Evolutionary conservation across 2,888 invertebrate species (phyloP), one percentile per base, ranked within the genome.

Genomic region (Drosophila trichaetosa): DNA sequence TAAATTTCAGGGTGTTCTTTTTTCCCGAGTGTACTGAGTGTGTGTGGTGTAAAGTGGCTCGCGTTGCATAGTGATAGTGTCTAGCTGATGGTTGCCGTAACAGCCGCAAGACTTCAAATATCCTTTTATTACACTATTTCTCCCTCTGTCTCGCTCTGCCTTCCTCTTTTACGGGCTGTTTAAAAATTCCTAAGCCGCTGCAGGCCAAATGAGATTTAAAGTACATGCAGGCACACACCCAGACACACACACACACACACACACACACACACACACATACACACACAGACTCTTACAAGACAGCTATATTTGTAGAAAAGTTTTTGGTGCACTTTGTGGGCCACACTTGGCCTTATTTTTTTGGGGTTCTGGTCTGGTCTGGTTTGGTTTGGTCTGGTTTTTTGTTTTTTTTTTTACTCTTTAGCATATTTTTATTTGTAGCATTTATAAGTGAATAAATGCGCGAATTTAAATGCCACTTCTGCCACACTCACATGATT

Each of bases 391-490:
- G 69, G 72, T 66, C 69, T 69, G 71, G 59, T 61, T 57, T 21
- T 21, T 42, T 21, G n/a, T 40, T 38, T 46, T 46, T 42, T 42
- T 46, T 24, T 70, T 67, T 69, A 60, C 90, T 82, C 78, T 87
- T 87, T 83, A 84, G 87, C 90, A 83, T 89, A 82, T 89, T 88
- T 89, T 88, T 82, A 78, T 87, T 88, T 86, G 86, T 83, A 83
- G 76, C 87, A 87, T 89, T 87, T 85, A 87, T 89, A 87, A 87
- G 89, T 87, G 89, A 87, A 87, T 87, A 87, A 89, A 81, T 89
- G 90, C 86, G 88, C 83, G 86, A 81, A 89, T 89, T 89, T 88
- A 89, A 87, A 83, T 88, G 83, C 85, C 83, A 82, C 89, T 84
- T 81, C 79, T 80, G 77, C 69, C 71, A 53, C 76, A 77, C 76